Evolutionary conservation across 2,888 invertebrate species (phyloP).

Genomic region (Copidosoma aretas): DNA sequence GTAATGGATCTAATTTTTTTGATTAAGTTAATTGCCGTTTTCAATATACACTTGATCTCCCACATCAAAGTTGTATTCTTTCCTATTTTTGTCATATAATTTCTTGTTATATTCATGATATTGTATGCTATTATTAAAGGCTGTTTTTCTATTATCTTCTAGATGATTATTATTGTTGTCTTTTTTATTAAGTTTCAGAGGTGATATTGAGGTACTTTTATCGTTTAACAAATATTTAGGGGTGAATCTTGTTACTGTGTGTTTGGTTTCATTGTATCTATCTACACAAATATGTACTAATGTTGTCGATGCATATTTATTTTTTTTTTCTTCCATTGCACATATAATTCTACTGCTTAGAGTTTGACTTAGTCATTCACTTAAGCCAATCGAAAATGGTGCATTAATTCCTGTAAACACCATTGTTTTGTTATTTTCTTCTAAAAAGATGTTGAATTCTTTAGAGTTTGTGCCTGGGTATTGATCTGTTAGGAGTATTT

Average conservation of each 20-base stretch:
- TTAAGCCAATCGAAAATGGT: constrained; percentile 43
- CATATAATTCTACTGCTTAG: constrained; percentile 49
- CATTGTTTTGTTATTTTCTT: constrained; percentile 42
- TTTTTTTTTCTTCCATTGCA: constrained; percentile 45
- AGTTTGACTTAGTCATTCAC: constrained; percentile 45
- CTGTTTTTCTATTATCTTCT: constrained; percentile 43
- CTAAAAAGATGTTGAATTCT: constrained; percentile 46
- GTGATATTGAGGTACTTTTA: constrained; percentile 33
- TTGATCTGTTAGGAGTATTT: constrained; percentile 45
- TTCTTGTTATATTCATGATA: constrained; percentile 48
- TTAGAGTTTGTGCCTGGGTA: constrained; percentile 48
- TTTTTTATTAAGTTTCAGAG: constrained; percentile 41
- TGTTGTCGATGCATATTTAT: constrained; percentile 44
- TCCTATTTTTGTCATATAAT: constrained; percentile 47
- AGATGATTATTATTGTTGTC: constrained; percentile 28
- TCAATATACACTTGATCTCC: constrained; percentile 50
- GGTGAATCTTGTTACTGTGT: constrained; percentile 44
- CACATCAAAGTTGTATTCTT: constrained; percentile 44
- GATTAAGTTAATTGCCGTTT: constrained; percentile 49
- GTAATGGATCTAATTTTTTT: constrained; percentile 48
- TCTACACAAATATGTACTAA: constrained; percentile 47
- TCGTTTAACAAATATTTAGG: constrained; percentile 47
- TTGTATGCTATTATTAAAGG: constrained; percentile 45
- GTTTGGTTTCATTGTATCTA: constrained; percentile 47
- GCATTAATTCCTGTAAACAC: constrained; percentile 48